Conservation (phyloP, 2,888 invertebrate genomes). For the Epirrita christyi region DNA sequence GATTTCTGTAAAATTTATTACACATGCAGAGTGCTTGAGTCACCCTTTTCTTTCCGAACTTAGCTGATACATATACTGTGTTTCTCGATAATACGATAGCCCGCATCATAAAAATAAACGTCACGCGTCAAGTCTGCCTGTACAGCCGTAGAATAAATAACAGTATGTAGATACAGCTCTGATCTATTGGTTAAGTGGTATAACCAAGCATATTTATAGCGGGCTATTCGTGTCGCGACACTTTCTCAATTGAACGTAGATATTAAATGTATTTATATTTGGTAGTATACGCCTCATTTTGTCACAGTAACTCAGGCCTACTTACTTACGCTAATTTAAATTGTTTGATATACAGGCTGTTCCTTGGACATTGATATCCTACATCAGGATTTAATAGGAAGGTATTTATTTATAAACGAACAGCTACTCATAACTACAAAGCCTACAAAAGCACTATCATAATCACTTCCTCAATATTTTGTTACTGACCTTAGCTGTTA, state of each 20-base stretch:
- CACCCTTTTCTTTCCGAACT: no score
- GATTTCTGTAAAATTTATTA: no score
- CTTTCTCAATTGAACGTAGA: constrained; percentile 66
- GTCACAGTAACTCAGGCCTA: no score
- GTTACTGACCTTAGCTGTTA: constrained; percentile 59
- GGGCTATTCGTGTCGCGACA: constrained; percentile 57
- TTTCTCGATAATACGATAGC: not conserved
- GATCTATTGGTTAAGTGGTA: constrained; percentile 48
- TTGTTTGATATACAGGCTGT: no score
- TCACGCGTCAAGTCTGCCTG: constrained; percentile 24
- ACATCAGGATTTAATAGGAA: no score
- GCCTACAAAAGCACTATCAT: constrained; percentile 22
- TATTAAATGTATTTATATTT: constrained; percentile 46
- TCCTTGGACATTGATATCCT: no score
- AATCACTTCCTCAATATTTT: constrained; percentile 59
- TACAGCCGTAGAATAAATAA: constrained; percentile 23
- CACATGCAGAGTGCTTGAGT: no score
- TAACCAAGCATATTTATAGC: constrained; percentile 46
- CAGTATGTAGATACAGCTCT: constrained; percentile 6
- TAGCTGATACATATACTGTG: not conserved
- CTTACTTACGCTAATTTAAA: no score
- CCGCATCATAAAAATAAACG: constrained; percentile 25
- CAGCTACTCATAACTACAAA: constrained; percentile 20
- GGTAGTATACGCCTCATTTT: not conserved
- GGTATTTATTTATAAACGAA: no score